These are phyloP conservation scores for Peromyscus maniculatus DNA, from an alignment of 2,113 vertebrate genomes.

Conservation along the genomic window DNA sequence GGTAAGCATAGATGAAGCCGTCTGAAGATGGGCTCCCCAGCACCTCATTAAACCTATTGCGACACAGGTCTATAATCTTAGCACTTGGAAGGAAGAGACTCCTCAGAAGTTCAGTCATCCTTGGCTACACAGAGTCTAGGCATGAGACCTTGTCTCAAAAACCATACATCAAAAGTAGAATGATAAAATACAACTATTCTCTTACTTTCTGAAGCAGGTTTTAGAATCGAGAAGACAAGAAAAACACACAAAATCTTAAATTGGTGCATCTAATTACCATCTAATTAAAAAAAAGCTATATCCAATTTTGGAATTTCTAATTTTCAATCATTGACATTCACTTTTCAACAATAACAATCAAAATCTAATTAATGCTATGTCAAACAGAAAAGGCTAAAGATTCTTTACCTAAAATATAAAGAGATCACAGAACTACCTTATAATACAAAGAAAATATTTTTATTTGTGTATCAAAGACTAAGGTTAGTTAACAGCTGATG, in stretches of 20 bases:
- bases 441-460: slow-evolving; percentile 82
- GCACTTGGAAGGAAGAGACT: background rate
- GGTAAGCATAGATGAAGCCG: background rate
- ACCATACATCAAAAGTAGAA: background rate
- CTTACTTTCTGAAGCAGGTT: background rate
- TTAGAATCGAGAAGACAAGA: slow-evolving; percentile 33
- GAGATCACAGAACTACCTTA: slow-evolving; percentile 72
- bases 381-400: background rate
- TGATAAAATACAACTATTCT: background rate
- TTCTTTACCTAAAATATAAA: background rate
- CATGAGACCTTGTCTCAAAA: background rate
- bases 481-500: slow-evolving; percentile 53
- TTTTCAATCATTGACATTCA: background rate
- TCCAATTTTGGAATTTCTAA: background rate
- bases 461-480: slow-evolving; percentile 80
- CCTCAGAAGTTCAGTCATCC: background rate
- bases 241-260: slow-evolving; percentile 34
- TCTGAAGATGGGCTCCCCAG: background rate
- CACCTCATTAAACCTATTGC: background rate
- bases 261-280: background rate
- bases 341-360: slow-evolving; percentile 28
- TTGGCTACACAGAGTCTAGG: background rate
- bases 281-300: slow-evolving; percentile 50
- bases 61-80: too few species aligned
- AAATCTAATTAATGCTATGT: background rate